Percentiles rank a stretch among this genome's conserved stretches.
Conservation (phyloP, 2,113 vertebrate species). For the Gila orcuttii region DNA sequence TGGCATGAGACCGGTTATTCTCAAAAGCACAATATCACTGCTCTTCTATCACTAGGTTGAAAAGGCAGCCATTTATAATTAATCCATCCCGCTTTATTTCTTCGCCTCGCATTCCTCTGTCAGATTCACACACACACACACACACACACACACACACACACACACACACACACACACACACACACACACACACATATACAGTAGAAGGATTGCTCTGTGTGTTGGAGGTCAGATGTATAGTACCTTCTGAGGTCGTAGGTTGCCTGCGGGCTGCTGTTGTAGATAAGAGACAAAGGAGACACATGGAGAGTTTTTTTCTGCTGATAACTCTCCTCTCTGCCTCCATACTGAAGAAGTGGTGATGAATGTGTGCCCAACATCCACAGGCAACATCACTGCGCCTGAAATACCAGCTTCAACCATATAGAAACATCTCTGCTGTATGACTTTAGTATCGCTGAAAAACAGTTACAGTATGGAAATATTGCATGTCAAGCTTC, state of each 20-base stretch:
- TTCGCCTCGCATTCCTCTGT: conserved; percentile 24
- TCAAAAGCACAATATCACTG: conserved; percentile 55
- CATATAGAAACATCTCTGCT: background rate
- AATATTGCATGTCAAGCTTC: background rate
- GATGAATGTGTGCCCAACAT: conserved; percentile 48
- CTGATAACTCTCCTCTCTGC: conserved; percentile 36
- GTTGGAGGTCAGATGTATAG: conserved; percentile 67
- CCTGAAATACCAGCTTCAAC: conserved; percentile 5
- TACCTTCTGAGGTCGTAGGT: conserved; percentile 60
- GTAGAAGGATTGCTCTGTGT: conserved; percentile 53
- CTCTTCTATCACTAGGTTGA: conserved; percentile 39
- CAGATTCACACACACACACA: background rate
- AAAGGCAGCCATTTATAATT: conserved; percentile 49
- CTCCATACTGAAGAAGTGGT: conserved; percentile 33
- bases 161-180: conserved; percentile 1
- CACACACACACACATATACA: background rate
- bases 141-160: background rate
- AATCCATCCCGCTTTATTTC: conserved; percentile 44
- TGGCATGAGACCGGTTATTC: conserved; percentile 60
- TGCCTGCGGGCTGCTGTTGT: conserved; percentile 62
- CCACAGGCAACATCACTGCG: conserved; percentile 27
- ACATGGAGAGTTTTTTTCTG: conserved; percentile 59
- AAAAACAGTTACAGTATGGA: background rate
- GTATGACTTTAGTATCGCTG: background rate
- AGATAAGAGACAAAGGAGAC: conserved; percentile 68